Evolutionary conservation across 2,888 invertebrate species (phyloP).

Genomic region (Agriopis marginaria): DNA sequence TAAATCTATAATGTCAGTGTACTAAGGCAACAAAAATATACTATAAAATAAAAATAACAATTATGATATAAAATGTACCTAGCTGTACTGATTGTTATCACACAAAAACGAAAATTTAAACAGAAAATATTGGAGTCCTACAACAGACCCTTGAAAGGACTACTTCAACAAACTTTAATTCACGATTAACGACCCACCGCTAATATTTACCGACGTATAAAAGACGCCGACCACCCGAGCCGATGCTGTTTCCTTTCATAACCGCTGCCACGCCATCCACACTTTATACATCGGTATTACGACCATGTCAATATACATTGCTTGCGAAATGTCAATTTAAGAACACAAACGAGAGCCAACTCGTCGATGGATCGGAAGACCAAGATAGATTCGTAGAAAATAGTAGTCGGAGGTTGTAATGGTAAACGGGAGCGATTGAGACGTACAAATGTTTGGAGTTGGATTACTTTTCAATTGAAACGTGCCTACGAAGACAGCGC

Average conservation of each 20-base stretch:
- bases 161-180: constrained; percentile 65
- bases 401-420: constrained; percentile 41
- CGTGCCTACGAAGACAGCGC: constrained; percentile 81
- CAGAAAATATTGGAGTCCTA: not conserved
- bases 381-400: constrained; percentile 19
- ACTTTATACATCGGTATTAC: constrained; percentile 32
- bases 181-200: constrained; percentile 62
- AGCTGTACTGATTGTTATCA: too few species aligned
- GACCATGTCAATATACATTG: constrained; percentile 43
- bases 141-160: constrained; percentile 30
- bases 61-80: too few species aligned
- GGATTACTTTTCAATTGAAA: constrained; percentile 84
- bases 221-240: constrained; percentile 65
- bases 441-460: constrained; percentile 81
- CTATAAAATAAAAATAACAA: too few species aligned
- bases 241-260: constrained; percentile 67
- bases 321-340: constrained; percentile 6
- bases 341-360: not conserved
- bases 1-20: too few species aligned
- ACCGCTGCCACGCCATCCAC: constrained; percentile 62
- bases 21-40: too few species aligned
- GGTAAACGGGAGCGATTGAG: constrained; percentile 71
- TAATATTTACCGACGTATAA: constrained; percentile 70
- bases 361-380: constrained; percentile 12
- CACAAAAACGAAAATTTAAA: too few species aligned